phyloP scores from a whole-genome alignment of 2,797 vertebrate genomes.

The Pantherophis alleghaniensis region DNA sequence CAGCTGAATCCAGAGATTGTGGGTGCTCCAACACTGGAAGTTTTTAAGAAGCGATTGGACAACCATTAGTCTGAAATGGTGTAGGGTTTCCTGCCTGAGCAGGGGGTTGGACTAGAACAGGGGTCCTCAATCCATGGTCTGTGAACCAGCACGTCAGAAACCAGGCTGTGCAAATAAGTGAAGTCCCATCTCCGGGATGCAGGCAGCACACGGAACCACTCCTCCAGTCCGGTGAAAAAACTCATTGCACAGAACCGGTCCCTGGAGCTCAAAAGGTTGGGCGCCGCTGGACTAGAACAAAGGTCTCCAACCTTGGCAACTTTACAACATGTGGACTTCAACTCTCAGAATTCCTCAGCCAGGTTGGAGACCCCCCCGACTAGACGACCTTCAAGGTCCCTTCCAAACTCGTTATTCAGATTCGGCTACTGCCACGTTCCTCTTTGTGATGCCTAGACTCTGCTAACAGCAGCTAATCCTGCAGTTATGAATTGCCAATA shows the following conservation, averaged over 20 bases:
- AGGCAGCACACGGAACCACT: background rate
- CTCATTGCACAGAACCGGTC: fast-evolving
- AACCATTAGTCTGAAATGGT: background rate
- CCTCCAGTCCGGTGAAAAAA: background rate
- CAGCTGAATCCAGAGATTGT: background rate
- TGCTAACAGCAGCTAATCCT: background rate
- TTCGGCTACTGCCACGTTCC: background rate
- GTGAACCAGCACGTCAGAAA: background rate
- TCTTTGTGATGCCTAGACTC: background rate
- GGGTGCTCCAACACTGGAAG: background rate
- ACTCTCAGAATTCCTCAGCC: too few species aligned
- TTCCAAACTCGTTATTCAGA: background rate
- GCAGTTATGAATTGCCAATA: background rate
- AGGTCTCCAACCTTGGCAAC: too few species aligned
- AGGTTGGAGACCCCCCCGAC: too few species aligned
- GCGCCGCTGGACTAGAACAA: background rate
- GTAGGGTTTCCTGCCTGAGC: background rate
- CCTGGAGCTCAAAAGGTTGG: background rate
- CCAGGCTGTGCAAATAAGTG: background rate
- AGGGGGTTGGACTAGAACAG: background rate
- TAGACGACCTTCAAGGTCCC: background rate
- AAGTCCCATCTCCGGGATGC: background rate
- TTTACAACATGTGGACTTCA: too few species aligned
- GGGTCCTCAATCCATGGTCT: fast-evolving
- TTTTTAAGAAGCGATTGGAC: background rate